phyloP scores from a whole-genome alignment of 1,140 invertebrate genomes.

The Procambarus virginalis region DNA sequence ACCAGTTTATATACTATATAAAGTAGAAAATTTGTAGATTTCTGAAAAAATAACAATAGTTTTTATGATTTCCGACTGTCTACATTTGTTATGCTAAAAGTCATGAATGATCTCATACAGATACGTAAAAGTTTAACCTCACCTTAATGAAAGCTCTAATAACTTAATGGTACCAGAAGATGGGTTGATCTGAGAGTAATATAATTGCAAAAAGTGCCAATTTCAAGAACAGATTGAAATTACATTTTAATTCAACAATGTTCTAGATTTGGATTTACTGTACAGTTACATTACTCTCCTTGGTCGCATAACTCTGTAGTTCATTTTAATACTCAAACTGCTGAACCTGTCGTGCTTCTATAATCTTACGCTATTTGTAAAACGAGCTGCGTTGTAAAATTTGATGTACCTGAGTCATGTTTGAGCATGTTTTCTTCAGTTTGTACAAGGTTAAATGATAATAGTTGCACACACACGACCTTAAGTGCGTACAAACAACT shows the following conservation, averaged over 20 bases:
- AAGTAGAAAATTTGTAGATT: not conserved
- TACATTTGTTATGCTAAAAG: not conserved
- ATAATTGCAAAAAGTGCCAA: not conserved
- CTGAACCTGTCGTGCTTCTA: slow-evolving; percentile 61
- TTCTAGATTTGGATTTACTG: not conserved
- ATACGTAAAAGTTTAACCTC: slow-evolving; percentile 26
- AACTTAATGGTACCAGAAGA: slow-evolving; percentile 19
- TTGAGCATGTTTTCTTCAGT: slow-evolving; percentile 46
- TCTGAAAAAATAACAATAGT: not conserved
- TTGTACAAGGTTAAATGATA: slow-evolving; percentile 22
- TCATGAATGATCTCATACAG: slow-evolving; percentile 46
- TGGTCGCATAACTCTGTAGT: not conserved
- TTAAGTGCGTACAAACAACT: slow-evolving; percentile 13
- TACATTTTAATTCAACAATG: not conserved
- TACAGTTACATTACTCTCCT: not conserved
- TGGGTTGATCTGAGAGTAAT: not conserved
- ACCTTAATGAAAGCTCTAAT: slow-evolving; percentile 12
- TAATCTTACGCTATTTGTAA: slow-evolving; percentile 53
- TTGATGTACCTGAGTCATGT: slow-evolving; percentile 61
- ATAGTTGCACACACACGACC: not conserved
- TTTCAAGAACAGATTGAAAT: not conserved
- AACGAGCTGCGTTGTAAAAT: slow-evolving; percentile 37
- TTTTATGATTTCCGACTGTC: not conserved
- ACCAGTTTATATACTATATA: not conserved
- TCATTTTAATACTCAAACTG: slow-evolving; percentile 29